Evolutionary conservation across 2,888 invertebrate genomes (phyloP).

Genomic region (Amblyjoppa fuscipennis): DNA sequence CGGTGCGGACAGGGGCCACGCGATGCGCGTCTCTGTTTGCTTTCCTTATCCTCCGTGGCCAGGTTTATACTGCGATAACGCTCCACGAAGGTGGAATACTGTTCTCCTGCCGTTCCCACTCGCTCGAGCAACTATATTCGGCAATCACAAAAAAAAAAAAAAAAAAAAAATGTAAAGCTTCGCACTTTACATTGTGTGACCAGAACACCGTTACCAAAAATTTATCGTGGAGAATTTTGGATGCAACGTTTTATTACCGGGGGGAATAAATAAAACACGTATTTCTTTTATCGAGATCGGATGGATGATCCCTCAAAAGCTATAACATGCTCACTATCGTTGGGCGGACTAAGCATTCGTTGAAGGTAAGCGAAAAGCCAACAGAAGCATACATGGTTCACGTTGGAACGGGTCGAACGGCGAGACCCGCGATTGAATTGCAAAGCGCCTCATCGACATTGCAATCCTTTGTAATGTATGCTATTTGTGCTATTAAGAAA

Average conservation of each 20-base stretch:
- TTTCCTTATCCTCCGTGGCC: slow-evolving; percentile 80
- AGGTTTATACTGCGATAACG: slow-evolving; percentile 83
- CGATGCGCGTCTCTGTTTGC: slow-evolving; percentile 82
- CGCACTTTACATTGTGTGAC: not conserved
- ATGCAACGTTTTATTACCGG: not conserved
- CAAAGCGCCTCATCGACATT: slow-evolving; percentile 60
- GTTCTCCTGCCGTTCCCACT: slow-evolving; percentile 28
- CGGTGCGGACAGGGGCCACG: slow-evolving; percentile 75
- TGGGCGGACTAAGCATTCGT: not conserved
- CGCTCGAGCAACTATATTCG: slow-evolving; percentile 17
- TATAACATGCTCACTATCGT: not conserved
- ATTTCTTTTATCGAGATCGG: not conserved
- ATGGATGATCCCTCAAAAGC: not conserved
- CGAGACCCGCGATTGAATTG: slow-evolving; percentile 54
- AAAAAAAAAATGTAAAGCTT: not conserved
- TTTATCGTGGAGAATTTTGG: not conserved
- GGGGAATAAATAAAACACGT: not conserved
- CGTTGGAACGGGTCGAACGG: slow-evolving; percentile 11
- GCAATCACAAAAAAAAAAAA: not conserved
- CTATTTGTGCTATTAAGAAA: slow-evolving; percentile 26
- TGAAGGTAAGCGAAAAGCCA: not conserved
- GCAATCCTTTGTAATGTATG: slow-evolving; percentile 43
- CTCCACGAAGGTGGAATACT: slow-evolving; percentile 38
- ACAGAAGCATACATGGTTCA: not conserved
- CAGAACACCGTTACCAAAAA: not conserved